Evolutionary conservation across 2,797 vertebrate genomes (phyloP).

Genomic region (Hippoglossus hippoglossus): DNA sequence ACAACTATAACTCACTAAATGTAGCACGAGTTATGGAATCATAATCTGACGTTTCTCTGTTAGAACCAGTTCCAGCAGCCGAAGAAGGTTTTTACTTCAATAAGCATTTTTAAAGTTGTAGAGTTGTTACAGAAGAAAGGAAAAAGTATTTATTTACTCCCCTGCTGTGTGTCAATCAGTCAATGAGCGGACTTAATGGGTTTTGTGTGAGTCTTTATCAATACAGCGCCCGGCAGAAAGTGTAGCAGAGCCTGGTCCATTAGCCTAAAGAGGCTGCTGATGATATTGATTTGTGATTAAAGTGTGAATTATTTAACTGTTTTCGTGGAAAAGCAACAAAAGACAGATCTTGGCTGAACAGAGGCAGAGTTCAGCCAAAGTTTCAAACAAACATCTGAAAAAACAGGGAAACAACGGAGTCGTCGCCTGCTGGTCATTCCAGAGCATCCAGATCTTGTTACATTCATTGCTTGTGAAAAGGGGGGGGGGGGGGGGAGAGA

Average conservation of each 20-base stretch:
- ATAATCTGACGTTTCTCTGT: too few relatives aligned
- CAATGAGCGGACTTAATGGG: constrained; percentile 37
- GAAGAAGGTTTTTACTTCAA: background rate
- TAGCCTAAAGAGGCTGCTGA: constrained; percentile 68
- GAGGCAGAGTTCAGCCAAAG: constrained; percentile 3
- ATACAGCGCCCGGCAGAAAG: constrained; percentile 56
- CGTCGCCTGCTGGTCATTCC: too few relatives aligned
- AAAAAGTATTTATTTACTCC: constrained; percentile 35
- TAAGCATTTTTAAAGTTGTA: constrained; percentile 5
- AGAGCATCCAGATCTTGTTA: too few relatives aligned
- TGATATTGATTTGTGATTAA: constrained; percentile 77
- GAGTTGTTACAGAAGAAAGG: background rate
- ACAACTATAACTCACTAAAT: background rate
- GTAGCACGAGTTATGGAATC: background rate
- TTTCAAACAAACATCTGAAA: background rate
- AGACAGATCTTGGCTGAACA: background rate
- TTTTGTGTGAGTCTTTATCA: constrained; percentile 51
- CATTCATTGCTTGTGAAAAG: too few relatives aligned
- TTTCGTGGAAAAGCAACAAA: constrained; percentile 33
- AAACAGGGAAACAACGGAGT: too few relatives aligned
- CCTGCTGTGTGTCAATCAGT: constrained; percentile 42
- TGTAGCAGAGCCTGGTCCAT: constrained; percentile 56
- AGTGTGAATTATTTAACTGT: constrained; percentile 75
- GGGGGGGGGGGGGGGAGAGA: too few relatives aligned
- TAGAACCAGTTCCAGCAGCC: too few relatives aligned